Base-by-base conservation (phyloP, 2,113 vertebrate genomes). In the Spheniscus mendiculus region DNA sequence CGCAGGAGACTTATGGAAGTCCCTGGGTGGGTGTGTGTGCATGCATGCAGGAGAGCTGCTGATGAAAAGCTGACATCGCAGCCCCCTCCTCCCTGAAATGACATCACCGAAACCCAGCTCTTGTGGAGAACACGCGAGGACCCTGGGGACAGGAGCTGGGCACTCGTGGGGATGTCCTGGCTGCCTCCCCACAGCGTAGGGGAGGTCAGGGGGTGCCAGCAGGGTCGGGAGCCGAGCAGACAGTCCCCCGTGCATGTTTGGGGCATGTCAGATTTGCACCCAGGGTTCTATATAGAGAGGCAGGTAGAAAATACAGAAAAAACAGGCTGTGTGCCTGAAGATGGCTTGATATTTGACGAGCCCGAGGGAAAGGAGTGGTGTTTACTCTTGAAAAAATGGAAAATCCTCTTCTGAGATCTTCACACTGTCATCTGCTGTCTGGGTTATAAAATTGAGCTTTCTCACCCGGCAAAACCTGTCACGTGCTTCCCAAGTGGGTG, bases 81-180 rank as follows among this genome's bases (percentile, higher is more conserved):
- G 4, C 42, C 52, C 27, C 15, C 11, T 45, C 27, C 58, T 29
- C 45, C 52, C 38, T 25, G 30, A 67, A 61, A 38, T 40, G n/a
- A 29, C 5, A 1, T 36, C n/a, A 23, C 25, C 1, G 1, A 67
- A 55, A 36, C 30, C n/a, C 38, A 66, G 9, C n/a, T 40, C 25
- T 76, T 15, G 6, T 2, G 20, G 50, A 19, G 16, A 66, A 19
- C 4, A 5, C 1, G 1, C 5, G 34, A 29, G 15, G 25, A 27
- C 56, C 29, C 56, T 42, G 44, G 70, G 58, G 27, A 38, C 36
- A 40, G 49, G 34, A 74, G 36, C 23, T 14, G 23, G 27, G 21
- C 8, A 18, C 23, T 36, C 16, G 3, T 3, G 6, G 62, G 32
- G 49, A 12, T 45, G 27, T 69, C 65, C 32, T 42, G 26, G 58